phyloP scores from a whole-genome alignment of 1,140 invertebrate species.

The Eulimnadia texana region DNA sequence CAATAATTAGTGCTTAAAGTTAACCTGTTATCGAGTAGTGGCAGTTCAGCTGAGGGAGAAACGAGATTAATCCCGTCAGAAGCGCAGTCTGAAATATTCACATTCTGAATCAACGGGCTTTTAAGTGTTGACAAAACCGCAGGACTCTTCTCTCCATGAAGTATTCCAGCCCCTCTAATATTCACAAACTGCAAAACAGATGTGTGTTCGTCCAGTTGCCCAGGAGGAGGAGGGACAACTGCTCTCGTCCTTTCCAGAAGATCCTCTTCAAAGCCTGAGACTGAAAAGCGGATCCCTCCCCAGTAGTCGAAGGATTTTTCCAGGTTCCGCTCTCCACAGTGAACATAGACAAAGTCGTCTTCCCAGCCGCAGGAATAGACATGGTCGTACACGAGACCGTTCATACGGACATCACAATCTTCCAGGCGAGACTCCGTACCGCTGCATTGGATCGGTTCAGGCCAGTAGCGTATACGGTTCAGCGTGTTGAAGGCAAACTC shows the following conservation, averaged over 20 bases:
- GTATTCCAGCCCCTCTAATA: constrained; percentile 84
- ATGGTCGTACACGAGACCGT: constrained; percentile 73
- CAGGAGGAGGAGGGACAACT: constrained; percentile 9
- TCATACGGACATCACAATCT: constrained; percentile 41
- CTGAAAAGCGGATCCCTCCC: constrained; percentile 63
- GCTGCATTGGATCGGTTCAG: constrained; percentile 66
- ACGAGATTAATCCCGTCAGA: constrained; percentile 85
- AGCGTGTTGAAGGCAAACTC: constrained; percentile 71
- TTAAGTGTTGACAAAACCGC: constrained; percentile 77
- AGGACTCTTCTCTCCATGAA: constrained; percentile 88
- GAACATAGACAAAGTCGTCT: constrained; percentile 81
- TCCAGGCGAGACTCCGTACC: no score
- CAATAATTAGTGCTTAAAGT: constrained; percentile 14
- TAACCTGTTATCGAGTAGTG: constrained; percentile 34
- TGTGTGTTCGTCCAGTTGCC: constrained; percentile 30
- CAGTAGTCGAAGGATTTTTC: constrained; percentile 63
- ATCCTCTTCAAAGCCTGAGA: constrained; percentile 12
- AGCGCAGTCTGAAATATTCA: constrained; percentile 70
- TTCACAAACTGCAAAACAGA: constrained; percentile 68
- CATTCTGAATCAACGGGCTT: constrained; percentile 62
- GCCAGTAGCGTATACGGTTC: constrained; percentile 82
- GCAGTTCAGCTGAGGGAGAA: constrained; percentile 64
- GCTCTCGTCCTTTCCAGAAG: background rate
- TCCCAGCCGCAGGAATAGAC: constrained; percentile 73
- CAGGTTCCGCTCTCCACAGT: constrained; percentile 68